phyloP scores from a whole-genome alignment of 92 coral and sea anemone species.

The Bergia sp. region DNA sequence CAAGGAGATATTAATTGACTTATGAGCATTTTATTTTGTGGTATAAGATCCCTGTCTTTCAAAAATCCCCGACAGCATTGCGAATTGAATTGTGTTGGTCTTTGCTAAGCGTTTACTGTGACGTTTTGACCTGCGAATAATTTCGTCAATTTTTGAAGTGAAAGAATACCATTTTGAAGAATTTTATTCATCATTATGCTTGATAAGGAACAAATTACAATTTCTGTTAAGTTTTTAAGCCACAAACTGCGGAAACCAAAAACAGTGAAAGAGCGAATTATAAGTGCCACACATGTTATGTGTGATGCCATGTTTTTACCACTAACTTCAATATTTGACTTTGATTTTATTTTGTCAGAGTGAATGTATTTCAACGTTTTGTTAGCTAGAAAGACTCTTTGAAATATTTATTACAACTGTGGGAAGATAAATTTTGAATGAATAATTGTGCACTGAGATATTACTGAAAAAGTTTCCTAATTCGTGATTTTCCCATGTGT shows the following conservation, averaged over 20 bases:
- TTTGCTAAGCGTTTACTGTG: conserved; percentile 31
- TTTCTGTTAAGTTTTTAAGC: conserved; percentile 27
- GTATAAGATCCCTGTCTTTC: conserved; percentile 23
- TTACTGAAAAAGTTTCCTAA: not conserved
- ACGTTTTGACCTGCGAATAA: conserved; percentile 36
- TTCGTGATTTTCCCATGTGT: conserved; percentile 15
- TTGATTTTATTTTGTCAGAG: conserved; percentile 13
- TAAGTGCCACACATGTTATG: conserved; percentile 24
- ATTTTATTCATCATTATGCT: conserved; percentile 27
- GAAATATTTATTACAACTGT: conserved; percentile 26
- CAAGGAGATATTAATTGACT: conserved; percentile 31
- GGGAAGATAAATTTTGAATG: conserved; percentile 39
- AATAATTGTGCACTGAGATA: not conserved
- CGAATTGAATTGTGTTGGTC: conserved; percentile 14
- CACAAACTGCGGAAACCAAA: conserved; percentile 4
- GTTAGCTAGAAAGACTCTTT: conserved; percentile 40
- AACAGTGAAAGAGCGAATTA: conserved; percentile 24
- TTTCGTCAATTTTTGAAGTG: conserved; percentile 21
- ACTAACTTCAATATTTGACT: conserved; percentile 9
- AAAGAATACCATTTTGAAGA: conserved; percentile 26
- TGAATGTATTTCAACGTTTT: conserved; percentile 27
- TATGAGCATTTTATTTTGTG: conserved; percentile 52
- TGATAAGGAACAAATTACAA: conserved; percentile 27
- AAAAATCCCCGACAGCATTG: not conserved
- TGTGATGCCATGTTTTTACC: conserved; percentile 45